A percentile compares a stretch with the other conserved stretches of the same genome.
Evolutionary conservation across 1,140 invertebrate genomes (phyloP).

Genomic region (Agrypnia vestita): DNA sequence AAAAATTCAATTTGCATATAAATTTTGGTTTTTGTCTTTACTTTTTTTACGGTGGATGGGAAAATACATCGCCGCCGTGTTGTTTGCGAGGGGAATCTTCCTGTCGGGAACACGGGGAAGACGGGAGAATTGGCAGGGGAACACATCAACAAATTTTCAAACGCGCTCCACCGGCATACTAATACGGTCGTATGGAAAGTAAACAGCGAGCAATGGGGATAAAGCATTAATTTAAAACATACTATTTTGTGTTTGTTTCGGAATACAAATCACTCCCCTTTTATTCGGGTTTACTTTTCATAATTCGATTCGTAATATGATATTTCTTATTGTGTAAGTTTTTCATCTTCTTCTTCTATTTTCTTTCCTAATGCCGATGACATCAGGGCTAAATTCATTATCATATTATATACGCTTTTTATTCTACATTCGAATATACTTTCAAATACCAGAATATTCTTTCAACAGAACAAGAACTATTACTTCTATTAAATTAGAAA

Average conservation of each 20-base stretch:
- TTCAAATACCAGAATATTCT: too few species aligned
- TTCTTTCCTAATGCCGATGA: too few species aligned
- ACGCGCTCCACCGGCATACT: neutral
- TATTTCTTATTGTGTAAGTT: too few species aligned
- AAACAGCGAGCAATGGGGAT: neutral
- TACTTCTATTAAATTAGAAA: too few species aligned
- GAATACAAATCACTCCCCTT: neutral
- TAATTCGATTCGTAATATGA: too few species aligned
- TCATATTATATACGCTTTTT: too few species aligned
- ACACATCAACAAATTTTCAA: conserved; percentile 18
- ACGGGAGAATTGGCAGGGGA: neutral
- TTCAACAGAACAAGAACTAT: too few species aligned
- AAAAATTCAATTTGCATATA: conserved; percentile 42
- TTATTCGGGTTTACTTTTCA: neutral
- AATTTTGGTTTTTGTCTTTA: conserved; percentile 20
- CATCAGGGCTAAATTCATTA: too few species aligned
- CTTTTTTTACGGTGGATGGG: conserved; percentile 17
- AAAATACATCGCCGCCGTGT: conserved; percentile 21
- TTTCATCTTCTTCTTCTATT: too few species aligned
- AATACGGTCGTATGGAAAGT: neutral
- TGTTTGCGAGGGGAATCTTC: neutral
- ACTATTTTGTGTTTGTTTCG: neutral
- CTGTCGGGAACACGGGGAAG: neutral
- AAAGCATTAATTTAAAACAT: neutral
- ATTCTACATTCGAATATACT: too few species aligned